Conservation (phyloP, 2,113 vertebrate species). For the Myotis brandtii region DNA sequence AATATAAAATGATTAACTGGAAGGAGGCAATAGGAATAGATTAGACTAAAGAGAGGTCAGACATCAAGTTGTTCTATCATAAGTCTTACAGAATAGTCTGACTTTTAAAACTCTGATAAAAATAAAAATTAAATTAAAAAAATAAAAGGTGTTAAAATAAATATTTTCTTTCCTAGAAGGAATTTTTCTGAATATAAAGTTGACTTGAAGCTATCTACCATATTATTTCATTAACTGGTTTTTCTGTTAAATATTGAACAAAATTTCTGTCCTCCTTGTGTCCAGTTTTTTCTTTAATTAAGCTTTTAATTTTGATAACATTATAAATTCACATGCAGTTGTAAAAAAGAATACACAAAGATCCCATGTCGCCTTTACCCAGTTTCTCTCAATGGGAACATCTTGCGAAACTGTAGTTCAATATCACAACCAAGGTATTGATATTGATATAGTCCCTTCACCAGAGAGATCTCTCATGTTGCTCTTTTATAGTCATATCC, state of each 20-base stretch:
- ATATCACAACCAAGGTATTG: background rate
- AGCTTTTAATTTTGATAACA: conserved; percentile 19
- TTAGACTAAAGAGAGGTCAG: background rate
- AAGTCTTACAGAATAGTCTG: background rate
- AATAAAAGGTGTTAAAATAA: background rate
- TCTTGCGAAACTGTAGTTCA: background rate
- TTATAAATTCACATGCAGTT: background rate
- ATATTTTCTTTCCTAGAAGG: background rate
- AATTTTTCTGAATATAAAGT: background rate
- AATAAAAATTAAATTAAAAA: background rate
- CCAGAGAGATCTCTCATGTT: no score
- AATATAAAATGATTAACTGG: background rate
- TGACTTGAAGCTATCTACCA: background rate
- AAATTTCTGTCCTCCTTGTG: background rate
- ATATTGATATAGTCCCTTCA: background rate
- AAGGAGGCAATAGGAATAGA: background rate
- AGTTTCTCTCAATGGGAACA: background rate
- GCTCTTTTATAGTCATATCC: no score
- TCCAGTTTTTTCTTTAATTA: background rate
- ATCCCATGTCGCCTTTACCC: background rate
- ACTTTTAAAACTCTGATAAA: conserved; percentile 33
- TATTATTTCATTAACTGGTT: background rate
- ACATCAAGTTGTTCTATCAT: background rate
- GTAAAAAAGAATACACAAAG: background rate
- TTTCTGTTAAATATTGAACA: background rate